A percentile compares a stretch with the other conserved stretches of the same genome.
These are phyloP conservation scores for Ageneiosus marmoratus DNA, from an alignment of 2,113 vertebrate species.

Conservation along the genomic window DNA sequence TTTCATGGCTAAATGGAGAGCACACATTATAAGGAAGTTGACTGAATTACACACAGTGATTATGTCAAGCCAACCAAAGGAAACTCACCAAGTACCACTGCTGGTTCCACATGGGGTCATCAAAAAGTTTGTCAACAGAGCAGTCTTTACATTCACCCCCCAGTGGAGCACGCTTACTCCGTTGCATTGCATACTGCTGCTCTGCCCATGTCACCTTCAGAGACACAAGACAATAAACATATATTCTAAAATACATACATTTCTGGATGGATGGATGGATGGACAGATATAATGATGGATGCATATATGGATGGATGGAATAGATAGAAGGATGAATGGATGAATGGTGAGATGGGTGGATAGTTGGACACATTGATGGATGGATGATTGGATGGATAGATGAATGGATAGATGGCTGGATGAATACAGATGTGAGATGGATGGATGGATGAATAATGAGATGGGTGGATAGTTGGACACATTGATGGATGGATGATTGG, in stretches of 20 bases:
- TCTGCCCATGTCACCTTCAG: conserved; percentile 92
- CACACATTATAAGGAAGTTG: neutral
- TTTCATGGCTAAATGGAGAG: neutral
- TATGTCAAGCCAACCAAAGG: neutral
- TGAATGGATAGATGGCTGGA: too few species aligned
- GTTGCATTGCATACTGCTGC: conserved; percentile 91
- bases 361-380: too few species aligned
- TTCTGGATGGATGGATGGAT: neutral
- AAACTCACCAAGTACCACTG: conserved; percentile 97
- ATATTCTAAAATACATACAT: neutral
- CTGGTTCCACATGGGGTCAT: conserved; percentile 97
- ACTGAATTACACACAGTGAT: neutral
- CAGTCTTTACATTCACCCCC: conserved; percentile 71
- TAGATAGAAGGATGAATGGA: too few species aligned
- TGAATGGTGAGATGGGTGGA: too few species aligned
- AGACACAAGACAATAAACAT: neutral
- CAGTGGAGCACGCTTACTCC: conserved; percentile 79
- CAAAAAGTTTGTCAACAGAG: conserved; percentile 84
- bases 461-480: too few species aligned
- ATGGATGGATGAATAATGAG: too few species aligned
- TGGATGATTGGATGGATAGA: too few species aligned
- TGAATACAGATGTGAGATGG: too few species aligned
- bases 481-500: too few species aligned
- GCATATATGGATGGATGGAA: neutral
- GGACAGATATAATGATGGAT: neutral